A percentile compares a stretch with the other conserved stretches of the same genome.
phyloP scores from a whole-genome alignment of 2,797 vertebrate genomes.

The Eulemur coronatus region DNA sequence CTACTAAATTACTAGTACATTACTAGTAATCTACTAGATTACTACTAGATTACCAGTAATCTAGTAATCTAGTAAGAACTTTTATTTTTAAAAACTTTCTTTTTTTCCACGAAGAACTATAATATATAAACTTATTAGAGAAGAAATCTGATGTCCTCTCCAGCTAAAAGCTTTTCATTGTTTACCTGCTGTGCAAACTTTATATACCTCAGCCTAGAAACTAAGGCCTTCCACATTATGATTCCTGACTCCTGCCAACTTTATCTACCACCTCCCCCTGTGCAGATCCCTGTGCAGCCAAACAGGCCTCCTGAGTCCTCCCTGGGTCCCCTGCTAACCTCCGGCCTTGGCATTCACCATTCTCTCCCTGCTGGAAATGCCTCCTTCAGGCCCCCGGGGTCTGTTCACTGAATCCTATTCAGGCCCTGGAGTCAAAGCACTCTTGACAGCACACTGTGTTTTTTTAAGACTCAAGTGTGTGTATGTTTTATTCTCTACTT shows the following conservation, averaged over 20 bases:
- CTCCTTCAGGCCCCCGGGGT: background rate
- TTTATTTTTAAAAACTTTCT: background rate
- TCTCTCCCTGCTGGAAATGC: background rate
- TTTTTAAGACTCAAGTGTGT: background rate
- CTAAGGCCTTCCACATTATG: background rate
- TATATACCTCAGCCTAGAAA: background rate
- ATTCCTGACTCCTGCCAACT: background rate
- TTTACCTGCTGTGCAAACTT: background rate
- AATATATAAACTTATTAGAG: background rate
- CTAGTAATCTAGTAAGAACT: background rate
- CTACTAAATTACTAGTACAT: background rate
- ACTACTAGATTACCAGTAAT: too few relatives aligned
- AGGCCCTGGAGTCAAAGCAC: background rate
- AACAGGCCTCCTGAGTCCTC: background rate
- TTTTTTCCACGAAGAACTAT: background rate
- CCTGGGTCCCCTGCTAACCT: background rate
- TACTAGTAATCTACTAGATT: too few relatives aligned
- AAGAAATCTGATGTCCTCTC: background rate
- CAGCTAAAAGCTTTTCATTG: conserved; percentile 12
- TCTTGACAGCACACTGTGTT: background rate
- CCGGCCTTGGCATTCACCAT: background rate
- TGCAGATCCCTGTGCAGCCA: background rate
- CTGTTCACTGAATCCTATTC: conserved; percentile 12
- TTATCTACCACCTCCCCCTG: background rate
- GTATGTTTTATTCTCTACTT: conserved; percentile 14